phyloP scores from a whole-genome alignment of 2,113 vertebrate species.

The Struthio camelus region DNA sequence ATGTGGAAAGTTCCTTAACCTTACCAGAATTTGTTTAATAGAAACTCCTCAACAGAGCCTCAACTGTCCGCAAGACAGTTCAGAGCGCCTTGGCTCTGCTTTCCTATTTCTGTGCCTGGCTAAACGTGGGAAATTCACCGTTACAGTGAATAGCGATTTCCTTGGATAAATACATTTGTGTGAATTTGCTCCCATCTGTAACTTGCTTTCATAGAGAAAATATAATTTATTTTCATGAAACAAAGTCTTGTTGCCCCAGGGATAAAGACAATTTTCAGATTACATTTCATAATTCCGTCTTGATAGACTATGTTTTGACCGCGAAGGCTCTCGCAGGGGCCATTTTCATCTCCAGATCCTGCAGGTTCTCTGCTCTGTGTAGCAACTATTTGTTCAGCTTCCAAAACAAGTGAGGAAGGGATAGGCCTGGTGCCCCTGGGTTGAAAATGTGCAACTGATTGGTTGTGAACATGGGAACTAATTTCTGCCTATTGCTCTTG shows the following conservation, averaged over 20 bases:
- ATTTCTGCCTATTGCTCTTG: neutral
- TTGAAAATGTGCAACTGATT: constrained; percentile 4
- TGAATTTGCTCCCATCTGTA: neutral
- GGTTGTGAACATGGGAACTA: neutral
- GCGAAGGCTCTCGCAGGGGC: neutral
- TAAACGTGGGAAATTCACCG: constrained; percentile 3
- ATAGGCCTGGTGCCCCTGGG: neutral
- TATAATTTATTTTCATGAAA: constrained; percentile 9
- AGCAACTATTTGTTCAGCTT: constrained; percentile 20
- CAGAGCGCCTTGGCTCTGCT: neutral
- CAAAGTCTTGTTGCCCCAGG: neutral
- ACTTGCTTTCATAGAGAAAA: neutral
- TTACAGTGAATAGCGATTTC: neutral
- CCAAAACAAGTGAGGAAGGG: constrained; percentile 11
- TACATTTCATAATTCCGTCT: constrained; percentile 36
- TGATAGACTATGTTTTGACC: neutral
- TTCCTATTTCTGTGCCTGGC: neutral
- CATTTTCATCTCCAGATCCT: neutral
- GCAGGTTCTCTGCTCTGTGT: neutral
- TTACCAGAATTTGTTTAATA: neutral
- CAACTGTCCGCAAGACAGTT: neutral
- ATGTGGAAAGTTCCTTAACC: neutral
- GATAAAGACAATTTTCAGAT: constrained; percentile 27
- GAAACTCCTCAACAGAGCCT: neutral
- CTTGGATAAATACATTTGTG: neutral